Percentiles rank a stretch among this genome's conserved stretches.
These are phyloP conservation scores for Brachystomella parvula DNA, from an alignment of 1,140 invertebrate genomes.

Conservation along the genomic window DNA sequence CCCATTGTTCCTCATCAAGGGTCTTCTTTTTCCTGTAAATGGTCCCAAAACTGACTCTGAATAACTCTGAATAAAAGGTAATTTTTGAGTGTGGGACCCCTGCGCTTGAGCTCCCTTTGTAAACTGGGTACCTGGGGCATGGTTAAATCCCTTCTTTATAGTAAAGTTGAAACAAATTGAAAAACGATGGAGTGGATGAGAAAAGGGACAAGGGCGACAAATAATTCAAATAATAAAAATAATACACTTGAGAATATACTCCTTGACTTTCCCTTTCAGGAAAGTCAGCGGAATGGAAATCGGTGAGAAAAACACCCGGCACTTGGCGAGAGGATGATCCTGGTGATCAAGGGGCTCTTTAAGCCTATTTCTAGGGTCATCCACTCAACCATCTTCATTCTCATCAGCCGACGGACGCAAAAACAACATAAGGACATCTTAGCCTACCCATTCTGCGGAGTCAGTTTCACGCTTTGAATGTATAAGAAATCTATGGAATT, in stretches of 20 bases:
- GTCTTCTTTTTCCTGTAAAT: neutral
- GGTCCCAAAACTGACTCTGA: constrained; percentile 5
- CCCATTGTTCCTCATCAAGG: neutral
- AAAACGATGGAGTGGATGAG: neutral
- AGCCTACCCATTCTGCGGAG: neutral
- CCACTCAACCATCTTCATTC: neutral
- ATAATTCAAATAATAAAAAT: constrained; percentile 13
- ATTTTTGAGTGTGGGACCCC: neutral
- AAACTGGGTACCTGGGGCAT: neutral
- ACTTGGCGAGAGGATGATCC: neutral
- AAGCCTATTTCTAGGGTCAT: constrained; percentile 4
- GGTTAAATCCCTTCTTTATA: neutral
- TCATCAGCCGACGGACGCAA: neutral
- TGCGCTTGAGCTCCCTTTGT: neutral
- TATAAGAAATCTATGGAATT: too few relatives aligned
- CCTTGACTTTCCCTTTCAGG: constrained; percentile 6
- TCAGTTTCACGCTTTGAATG: too few relatives aligned
- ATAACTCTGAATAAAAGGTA: too few relatives aligned
- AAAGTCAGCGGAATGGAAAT: constrained; percentile 5
- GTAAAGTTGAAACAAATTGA: neutral
- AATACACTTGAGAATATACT: constrained; percentile 12
- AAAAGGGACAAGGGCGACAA: constrained; percentile 9
- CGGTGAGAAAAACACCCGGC: constrained; percentile 12
- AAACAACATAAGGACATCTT: neutral
- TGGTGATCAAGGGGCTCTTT: neutral